Percentiles rank a stretch among this genome's conserved stretches.
Evolutionary conservation across 2,888 invertebrate genomes (phyloP).

Genomic region (Lordiphosa andalusiaca): DNA sequence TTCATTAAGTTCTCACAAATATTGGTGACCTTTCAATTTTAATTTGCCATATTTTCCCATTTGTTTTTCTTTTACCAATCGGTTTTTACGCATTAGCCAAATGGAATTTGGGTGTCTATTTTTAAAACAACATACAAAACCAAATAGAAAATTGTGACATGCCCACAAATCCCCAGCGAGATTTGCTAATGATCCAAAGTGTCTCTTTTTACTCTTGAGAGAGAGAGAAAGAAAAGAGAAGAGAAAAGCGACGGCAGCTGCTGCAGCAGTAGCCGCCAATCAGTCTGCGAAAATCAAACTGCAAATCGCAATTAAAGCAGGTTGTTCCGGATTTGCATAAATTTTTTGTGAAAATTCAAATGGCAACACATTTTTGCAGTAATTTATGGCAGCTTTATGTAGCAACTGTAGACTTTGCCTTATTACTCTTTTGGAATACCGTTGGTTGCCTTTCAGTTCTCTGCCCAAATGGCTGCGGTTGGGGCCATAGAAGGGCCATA

Average conservation of each 20-base stretch:
- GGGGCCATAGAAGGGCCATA: conserved; percentile 38
- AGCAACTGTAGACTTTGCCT: conserved; percentile 13
- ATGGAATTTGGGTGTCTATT: too few species aligned
- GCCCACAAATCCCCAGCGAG: too few species aligned
- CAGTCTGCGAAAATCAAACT: conserved; percentile 40
- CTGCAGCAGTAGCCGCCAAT: conserved; percentile 27
- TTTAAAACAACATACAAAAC: background rate
- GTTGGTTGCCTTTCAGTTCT: conserved; percentile 56
- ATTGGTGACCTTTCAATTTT: too few species aligned
- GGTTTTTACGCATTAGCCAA: too few species aligned
- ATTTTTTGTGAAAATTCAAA: conserved; percentile 14
- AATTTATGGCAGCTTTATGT: background rate
- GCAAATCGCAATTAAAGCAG: conserved; percentile 8
- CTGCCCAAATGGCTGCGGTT: conserved; percentile 48
- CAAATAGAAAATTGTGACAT: too few species aligned
- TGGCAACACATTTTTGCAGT: conserved; percentile 13
- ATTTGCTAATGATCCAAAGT: too few species aligned
- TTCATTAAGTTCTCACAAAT: too few species aligned
- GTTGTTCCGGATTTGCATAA: conserved; percentile 31
- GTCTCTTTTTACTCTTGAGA: too few species aligned
- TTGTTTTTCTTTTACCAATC: too few species aligned
- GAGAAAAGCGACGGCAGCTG: conserved; percentile 3
- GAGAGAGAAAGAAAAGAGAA: too few species aligned
- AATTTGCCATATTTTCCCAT: too few species aligned
- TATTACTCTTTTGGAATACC: conserved; percentile 50